phyloP scores from a whole-genome alignment of 1,140 invertebrate species.

The Brachionus manjavacas region DNA sequence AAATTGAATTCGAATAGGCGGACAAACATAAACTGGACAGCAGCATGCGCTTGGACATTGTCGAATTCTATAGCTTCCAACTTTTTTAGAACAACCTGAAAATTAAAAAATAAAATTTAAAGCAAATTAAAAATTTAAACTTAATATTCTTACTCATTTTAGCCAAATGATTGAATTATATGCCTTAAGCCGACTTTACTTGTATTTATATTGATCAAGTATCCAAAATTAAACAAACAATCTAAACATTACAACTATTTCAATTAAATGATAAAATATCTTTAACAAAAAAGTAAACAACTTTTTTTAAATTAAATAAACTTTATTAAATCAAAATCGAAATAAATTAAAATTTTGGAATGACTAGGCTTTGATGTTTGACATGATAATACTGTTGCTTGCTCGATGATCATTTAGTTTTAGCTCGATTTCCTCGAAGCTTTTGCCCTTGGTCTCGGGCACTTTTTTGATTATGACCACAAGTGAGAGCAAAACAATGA shows the following conservation, averaged over 20 bases:
- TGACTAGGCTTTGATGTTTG: neutral
- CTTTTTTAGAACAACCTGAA: neutral
- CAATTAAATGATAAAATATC: neutral
- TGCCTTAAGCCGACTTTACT: no score
- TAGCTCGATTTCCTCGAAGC: slow-evolving; percentile 46
- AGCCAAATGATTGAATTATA: neutral
- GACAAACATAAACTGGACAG: neutral
- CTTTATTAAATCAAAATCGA: neutral
- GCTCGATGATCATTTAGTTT: neutral
- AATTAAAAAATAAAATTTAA: neutral
- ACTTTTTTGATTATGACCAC: slow-evolving; percentile 58
- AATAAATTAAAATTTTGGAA: neutral
- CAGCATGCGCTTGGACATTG: neutral
- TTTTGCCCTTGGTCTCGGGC: slow-evolving; percentile 43
- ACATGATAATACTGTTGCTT: neutral
- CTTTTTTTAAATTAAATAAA: neutral
- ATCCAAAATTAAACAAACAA: neutral
- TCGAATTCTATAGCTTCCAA: neutral
- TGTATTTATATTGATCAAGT: neutral
- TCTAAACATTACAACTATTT: neutral
- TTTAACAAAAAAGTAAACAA: neutral
- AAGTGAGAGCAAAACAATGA: neutral
- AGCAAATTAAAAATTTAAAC: no score
- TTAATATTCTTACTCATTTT: neutral
- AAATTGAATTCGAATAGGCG: neutral